These are phyloP conservation scores for Gadus chalcogrammus DNA, from an alignment of 2,113 vertebrate genomes.

Conservation along the genomic window DNA sequence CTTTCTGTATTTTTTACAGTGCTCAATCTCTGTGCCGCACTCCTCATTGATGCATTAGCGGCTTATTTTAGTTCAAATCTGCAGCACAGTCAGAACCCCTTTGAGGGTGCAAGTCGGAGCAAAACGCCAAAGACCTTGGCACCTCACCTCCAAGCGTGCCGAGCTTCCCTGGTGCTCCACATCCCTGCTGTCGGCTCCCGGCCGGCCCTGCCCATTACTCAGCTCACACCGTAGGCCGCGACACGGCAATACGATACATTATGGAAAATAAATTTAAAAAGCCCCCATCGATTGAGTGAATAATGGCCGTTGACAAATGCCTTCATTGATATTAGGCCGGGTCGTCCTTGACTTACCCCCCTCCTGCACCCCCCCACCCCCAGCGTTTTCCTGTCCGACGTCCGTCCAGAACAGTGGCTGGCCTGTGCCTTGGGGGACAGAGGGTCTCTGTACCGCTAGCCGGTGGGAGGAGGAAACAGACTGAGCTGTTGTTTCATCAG, in stretches of 20 bases:
- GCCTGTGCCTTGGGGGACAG: conserved; percentile 54
- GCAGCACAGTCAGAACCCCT: conserved; percentile 42
- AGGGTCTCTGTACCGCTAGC: conserved; percentile 56
- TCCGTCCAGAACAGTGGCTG: conserved; percentile 51
- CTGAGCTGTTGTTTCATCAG: conserved; percentile 49
- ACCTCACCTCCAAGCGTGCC: conserved; percentile 56
- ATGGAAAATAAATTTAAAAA: conserved; percentile 33
- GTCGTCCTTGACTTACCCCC: conserved; percentile 61
- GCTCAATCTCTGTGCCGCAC: conserved; percentile 23
- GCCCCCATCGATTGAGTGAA: conserved; percentile 61
- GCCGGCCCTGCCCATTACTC: conserved; percentile 59
- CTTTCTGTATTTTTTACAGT: conserved; percentile 22
- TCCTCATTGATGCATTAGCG: conserved; percentile 49
- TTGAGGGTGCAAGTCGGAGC: conserved; percentile 24
- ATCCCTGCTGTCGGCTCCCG: conserved; percentile 53
- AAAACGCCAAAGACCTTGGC: conserved; percentile 54
- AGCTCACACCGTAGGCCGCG: conserved; percentile 54
- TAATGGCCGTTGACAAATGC: conserved; percentile 67
- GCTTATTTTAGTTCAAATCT: conserved; percentile 52
- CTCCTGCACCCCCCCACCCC: not conserved
- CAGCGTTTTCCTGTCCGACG: conserved; percentile 26
- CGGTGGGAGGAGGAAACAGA: conserved; percentile 38
- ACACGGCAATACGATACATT: conserved; percentile 58
- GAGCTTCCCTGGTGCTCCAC: conserved; percentile 40
- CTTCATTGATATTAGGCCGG: conserved; percentile 54